A percentile compares a stretch with the other conserved stretches of the same genome.
Evolutionary conservation across 2,113 vertebrate genomes (phyloP).

Genomic region (Melanostigma gelatinosum): DNA sequence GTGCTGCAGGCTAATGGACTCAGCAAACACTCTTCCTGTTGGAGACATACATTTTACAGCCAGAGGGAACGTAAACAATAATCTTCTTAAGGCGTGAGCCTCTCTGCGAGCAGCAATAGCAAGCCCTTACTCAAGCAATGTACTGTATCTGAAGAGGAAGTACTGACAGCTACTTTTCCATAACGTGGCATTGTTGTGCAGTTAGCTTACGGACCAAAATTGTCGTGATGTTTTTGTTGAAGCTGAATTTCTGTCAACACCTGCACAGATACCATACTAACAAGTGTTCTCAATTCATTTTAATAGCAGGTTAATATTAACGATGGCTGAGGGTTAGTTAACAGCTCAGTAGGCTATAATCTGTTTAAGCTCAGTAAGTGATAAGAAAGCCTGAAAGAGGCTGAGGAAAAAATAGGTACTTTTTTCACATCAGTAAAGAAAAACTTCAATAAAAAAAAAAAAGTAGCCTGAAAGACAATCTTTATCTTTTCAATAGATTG

Average conservation of each 20-base stretch:
- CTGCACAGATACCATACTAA: neutral
- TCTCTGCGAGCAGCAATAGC: conserved; percentile 42
- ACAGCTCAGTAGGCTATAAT: conserved; percentile 25
- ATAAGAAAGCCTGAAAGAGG: conserved; percentile 8
- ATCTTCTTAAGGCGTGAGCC: conserved; percentile 66
- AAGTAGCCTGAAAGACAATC: neutral
- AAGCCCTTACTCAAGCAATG: conserved; percentile 49
- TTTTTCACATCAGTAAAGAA: neutral
- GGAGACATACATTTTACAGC: conserved; percentile 57
- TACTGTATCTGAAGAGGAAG: conserved; percentile 22
- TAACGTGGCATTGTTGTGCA: neutral
- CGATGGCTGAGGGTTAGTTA: conserved; percentile 26
- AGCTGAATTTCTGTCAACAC: neutral
- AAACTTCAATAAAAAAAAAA: neutral
- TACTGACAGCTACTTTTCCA: neutral
- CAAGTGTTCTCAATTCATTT: neutral
- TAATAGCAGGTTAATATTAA: neutral
- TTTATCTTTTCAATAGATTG: neutral
- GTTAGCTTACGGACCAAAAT: neutral
- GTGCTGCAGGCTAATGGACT: conserved; percentile 46
- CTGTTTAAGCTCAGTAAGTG: conserved; percentile 18
- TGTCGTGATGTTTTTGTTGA: neutral
- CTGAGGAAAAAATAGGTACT: neutral
- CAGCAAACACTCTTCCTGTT: conserved; percentile 51
- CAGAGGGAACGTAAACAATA: conserved; percentile 60